Evolutionary conservation across 2,113 vertebrate species (phyloP).

Genomic region (Sturnira hondurensis): DNA sequence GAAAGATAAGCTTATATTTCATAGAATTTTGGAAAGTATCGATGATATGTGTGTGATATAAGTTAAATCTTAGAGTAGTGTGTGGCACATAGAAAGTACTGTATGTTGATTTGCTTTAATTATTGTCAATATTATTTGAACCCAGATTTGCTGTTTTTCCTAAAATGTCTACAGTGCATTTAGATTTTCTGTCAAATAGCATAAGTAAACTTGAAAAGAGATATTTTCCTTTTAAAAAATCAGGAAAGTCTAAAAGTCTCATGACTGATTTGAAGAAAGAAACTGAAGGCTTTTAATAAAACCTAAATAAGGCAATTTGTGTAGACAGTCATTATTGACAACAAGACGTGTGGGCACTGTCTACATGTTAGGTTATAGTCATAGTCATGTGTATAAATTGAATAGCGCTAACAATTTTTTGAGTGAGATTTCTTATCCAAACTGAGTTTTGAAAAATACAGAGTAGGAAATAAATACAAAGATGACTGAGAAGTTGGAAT

Average conservation of each 20-base stretch:
- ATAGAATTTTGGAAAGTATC: background rate
- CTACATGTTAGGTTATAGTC: background rate
- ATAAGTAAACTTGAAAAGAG: background rate
- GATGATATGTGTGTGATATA: background rate
- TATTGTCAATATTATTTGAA: background rate
- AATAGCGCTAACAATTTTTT: background rate
- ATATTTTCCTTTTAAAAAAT: background rate
- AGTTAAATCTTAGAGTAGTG: background rate
- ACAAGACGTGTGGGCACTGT: background rate
- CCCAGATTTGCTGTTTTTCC: background rate
- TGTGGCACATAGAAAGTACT: background rate
- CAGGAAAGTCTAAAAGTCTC: background rate
- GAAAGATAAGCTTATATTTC: background rate
- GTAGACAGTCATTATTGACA: background rate
- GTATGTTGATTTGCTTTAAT: background rate
- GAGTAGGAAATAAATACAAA: conserved; percentile 28
- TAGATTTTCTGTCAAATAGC: background rate
- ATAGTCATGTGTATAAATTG: background rate
- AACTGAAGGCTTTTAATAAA: too few relatives aligned
- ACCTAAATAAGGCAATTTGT: background rate
- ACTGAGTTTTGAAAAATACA: conserved; percentile 25
- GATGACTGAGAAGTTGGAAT: background rate
- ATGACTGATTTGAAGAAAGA: background rate
- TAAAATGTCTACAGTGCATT: background rate
- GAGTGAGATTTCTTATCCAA: conserved; percentile 38